Evolutionary conservation across 2,888 invertebrate species (phyloP).

Genomic region (Colletes collaris): DNA sequence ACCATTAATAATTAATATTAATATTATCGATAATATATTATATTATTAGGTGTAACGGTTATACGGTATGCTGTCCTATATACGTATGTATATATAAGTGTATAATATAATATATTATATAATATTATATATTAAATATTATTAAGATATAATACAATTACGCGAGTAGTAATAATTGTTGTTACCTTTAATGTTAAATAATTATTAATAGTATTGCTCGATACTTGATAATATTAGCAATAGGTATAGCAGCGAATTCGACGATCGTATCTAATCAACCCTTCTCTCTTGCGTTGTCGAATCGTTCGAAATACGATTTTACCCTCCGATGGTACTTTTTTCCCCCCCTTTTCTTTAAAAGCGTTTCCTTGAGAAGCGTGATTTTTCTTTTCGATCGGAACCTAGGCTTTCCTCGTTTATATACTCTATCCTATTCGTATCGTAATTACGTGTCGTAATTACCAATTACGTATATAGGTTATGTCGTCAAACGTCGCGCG

Average conservation of each 20-base stretch:
- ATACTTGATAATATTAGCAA: constrained; percentile 44
- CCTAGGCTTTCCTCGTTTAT: constrained; percentile 23
- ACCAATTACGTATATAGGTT: constrained; percentile 21
- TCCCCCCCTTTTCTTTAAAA: background rate
- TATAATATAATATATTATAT: constrained; percentile 42
- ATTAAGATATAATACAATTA: constrained; percentile 41
- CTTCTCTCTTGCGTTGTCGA: background rate
- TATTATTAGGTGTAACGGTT: constrained; percentile 47
- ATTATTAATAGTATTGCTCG: constrained; percentile 50
- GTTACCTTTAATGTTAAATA: constrained; percentile 43
- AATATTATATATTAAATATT: constrained; percentile 62
- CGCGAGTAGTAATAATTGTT: constrained; percentile 38
- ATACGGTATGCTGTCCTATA: constrained; percentile 22
- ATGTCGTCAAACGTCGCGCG: constrained; percentile 36
- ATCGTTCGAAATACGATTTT: constrained; percentile 18
- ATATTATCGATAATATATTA: constrained; percentile 64
- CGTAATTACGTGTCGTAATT: constrained; percentile 7
- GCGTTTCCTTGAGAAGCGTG: constrained; percentile 43
- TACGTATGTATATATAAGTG: constrained; percentile 28
- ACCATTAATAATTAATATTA: constrained; percentile 56
- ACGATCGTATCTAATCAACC: constrained; percentile 4
- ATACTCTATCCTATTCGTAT: background rate
- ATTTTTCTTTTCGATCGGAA: constrained; percentile 15
- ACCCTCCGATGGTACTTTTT: background rate
- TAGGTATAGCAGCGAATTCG: constrained; percentile 38